A percentile compares a stretch with the other conserved stretches of the same genome.
Evolutionary conservation across 2,888 invertebrate species (phyloP).

Genomic region (Phorcus lineatus): DNA sequence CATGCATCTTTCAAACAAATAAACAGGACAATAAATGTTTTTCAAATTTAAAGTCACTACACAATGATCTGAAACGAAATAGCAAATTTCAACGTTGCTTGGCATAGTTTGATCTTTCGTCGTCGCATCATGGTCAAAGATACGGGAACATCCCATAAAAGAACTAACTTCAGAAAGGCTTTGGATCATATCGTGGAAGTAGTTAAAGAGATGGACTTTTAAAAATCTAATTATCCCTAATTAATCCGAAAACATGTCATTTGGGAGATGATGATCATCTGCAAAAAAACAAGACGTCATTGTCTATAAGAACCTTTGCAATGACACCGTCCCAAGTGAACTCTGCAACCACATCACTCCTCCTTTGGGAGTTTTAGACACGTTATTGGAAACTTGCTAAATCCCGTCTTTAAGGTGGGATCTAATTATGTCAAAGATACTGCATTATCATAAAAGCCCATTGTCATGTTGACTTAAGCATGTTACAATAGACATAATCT

Average conservation of each 20-base stretch:
- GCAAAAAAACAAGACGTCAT: not conserved
- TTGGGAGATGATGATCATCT: not conserved
- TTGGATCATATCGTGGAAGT: too few relatives aligned
- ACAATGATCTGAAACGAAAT: too few relatives aligned
- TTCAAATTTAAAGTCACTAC: too few relatives aligned
- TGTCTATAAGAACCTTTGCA: not conserved
- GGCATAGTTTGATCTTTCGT: too few relatives aligned
- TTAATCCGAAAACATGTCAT: not conserved
- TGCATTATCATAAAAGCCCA: constrained; percentile 18
- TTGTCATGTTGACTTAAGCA: constrained; percentile 15
- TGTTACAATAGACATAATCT: constrained; percentile 8
- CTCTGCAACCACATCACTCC: not conserved
- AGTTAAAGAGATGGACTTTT: too few relatives aligned
- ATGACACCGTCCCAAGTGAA: not conserved
- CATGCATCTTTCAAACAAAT: too few relatives aligned
- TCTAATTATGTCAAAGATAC: constrained; percentile 23
- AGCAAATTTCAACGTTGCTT: too few relatives aligned
- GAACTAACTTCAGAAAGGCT: too few relatives aligned
- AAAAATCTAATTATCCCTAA: not conserved
- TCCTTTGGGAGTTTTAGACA: not conserved
- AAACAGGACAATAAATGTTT: too few relatives aligned
- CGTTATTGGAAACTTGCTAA: constrained; percentile 6
- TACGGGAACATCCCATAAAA: too few relatives aligned
- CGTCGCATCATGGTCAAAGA: too few relatives aligned
- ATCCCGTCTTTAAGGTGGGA: not conserved